Base-by-base conservation (phyloP, 1,140 invertebrate species). In the Nasonia longicornis region DNA sequence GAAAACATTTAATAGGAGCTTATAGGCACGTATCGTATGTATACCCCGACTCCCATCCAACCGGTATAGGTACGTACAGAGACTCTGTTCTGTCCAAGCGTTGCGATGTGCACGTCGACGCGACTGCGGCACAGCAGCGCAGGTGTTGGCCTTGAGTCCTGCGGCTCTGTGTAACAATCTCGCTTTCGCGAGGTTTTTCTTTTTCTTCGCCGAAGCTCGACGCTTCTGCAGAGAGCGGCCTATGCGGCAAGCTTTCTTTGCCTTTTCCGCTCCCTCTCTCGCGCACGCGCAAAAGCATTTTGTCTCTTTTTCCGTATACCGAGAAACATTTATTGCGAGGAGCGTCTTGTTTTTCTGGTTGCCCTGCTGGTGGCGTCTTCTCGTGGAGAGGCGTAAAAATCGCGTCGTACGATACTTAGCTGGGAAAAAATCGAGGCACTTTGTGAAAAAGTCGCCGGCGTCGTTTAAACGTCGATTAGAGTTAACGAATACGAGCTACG, bases 111-210 rank as follows among this genome's bases (percentile, higher is more conserved):
- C 10, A 71, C 52, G 42, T 22, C 20, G 38, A 71, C 22, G 63
- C 64, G 10, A 29, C 10, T 67, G 10, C 10, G 14, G 2, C 22
- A 42, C 64, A 48, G 22, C 12, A 66, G n/a, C 38, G 76, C 81
- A 82, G 76, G 81, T 82, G 81, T 71, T 82, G 58, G 75, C 80
- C 80, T 82, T 82, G 80, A 66, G 69, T 10, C 48, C 10, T 29
- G n/a, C 42, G 64, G 26, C 35, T 70, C 42, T 26, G 42, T 48
- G 20, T 75, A 75, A 75, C 70, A 79, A 67, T 80, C 79, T 75
- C 64, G 12, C 63, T 66, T 35, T 38, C 22, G 29, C 31, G 10
- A 26, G 45, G 20, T 69, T 26, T 69, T 45, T 75, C 42, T 35
- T 12, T 45, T 64, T 31, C 66, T 71, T n/a, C 38, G 38, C n/a